Conservation (phyloP, 2,888 invertebrate genomes). For the Cloeon dipterum region DNA sequence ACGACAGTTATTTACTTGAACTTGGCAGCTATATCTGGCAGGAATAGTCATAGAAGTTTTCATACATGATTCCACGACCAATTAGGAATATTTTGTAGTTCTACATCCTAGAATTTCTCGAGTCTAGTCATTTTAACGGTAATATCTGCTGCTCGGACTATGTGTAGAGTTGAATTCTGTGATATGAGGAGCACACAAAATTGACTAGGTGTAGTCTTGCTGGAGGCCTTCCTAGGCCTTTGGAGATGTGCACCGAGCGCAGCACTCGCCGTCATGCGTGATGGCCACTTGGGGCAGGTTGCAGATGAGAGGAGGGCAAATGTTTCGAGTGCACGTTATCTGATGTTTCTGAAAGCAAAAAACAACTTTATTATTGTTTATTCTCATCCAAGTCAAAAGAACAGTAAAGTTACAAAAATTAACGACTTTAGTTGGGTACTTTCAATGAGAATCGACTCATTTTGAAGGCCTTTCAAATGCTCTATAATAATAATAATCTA, state of each 20-base stretch:
- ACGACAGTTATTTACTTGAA: no score
- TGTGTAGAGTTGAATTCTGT: background rate
- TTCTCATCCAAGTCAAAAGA: no score
- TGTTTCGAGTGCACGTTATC: conserved; percentile 21
- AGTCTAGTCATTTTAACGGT: background rate
- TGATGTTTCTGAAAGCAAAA: conserved; percentile 16
- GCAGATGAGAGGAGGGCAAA: conserved; percentile 19
- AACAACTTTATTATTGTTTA: conserved; percentile 2
- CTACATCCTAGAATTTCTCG: no score
- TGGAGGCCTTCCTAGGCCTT: background rate
- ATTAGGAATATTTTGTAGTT: no score
- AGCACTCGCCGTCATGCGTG: conserved; percentile 17
- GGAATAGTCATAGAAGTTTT: no score
- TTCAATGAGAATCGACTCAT: no score
- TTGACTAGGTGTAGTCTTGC: background rate
- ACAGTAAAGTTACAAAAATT: no score
- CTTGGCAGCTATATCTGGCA: no score
- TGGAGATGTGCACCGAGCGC: conserved; percentile 17
- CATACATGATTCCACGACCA: no score
- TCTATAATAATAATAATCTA: no score
- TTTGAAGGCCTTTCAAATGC: no score
- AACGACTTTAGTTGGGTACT: no score
- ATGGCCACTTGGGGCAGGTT: conserved; percentile 12
- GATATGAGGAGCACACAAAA: background rate
- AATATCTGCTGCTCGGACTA: background rate